These are phyloP conservation scores for Acanthosepion lycidas DNA, from an alignment of 2,888 invertebrate genomes.

Conservation along the genomic window DNA sequence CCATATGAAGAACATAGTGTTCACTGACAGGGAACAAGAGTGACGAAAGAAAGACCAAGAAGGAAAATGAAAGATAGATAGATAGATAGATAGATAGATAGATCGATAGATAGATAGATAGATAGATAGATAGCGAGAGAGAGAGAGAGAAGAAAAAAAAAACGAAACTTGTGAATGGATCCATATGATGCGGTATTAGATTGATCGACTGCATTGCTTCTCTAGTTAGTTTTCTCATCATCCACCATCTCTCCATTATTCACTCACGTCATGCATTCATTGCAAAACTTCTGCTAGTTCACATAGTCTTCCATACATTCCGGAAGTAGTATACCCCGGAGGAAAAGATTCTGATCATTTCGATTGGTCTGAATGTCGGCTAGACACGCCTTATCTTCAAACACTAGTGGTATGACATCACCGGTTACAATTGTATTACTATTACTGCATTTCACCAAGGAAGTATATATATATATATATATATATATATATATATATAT, in stretches of 20 bases:
- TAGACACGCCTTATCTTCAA: neutral
- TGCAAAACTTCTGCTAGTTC: conserved; percentile 11
- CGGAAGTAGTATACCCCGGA: neutral
- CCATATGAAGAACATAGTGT: neutral
- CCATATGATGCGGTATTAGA: neutral
- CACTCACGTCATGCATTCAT: conserved; percentile 1
- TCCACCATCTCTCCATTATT: neutral
- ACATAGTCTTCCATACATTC: neutral
- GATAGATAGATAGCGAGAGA: neutral
- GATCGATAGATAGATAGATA: neutral
- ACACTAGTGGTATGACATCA: neutral
- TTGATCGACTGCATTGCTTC: neutral
- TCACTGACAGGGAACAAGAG: neutral
- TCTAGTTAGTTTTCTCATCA: neutral
- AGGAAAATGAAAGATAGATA: no score
- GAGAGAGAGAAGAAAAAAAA: neutral
- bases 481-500: no score
- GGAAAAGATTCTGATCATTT: neutral
- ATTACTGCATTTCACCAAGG: neutral
- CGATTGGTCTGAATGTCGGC: neutral
- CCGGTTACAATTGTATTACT: neutral
- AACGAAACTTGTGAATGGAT: neutral
- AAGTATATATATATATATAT: neutral
- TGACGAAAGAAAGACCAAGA: neutral
- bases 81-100: neutral